A percentile compares a stretch with the other conserved stretches of the same genome.
Evolutionary conservation across 2,888 invertebrate species (phyloP).

Genomic region (Amblyjoppa proteus): DNA sequence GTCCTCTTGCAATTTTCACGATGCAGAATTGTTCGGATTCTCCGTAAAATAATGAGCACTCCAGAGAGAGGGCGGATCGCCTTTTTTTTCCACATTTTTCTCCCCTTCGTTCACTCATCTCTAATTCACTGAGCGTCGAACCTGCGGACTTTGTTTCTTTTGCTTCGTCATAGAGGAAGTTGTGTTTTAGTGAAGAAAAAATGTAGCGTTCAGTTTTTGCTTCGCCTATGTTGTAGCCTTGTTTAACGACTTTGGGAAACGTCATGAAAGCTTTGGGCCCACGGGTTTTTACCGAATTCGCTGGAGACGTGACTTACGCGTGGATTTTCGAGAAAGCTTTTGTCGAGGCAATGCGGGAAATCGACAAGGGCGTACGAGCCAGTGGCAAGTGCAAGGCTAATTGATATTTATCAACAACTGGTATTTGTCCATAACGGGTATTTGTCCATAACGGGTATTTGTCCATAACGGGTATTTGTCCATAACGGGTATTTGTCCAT

Average conservation of each 20-base stretch:
- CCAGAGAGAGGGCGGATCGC: not conserved
- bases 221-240: not conserved
- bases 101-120: not conserved
- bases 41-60: constrained; percentile 53
- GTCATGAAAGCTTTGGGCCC: not conserved
- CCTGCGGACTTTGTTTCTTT: too few relatives aligned
- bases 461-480: too few relatives aligned
- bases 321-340: not conserved
- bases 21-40: not conserved
- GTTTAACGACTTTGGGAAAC: not conserved
- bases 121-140: not conserved
- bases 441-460: too few relatives aligned
- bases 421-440: too few relatives aligned
- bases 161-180: too few relatives aligned
- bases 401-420: too few relatives aligned
- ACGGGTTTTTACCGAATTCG: not conserved
- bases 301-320: not conserved
- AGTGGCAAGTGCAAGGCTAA: constrained; percentile 41
- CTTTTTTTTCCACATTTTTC: not conserved
- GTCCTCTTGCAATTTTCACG: constrained; percentile 1
- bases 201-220: not conserved
- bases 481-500: too few relatives aligned
- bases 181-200: too few relatives aligned
- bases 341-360: not conserved
- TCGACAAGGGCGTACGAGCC: not conserved